These are phyloP conservation scores for Crocodylus rhombifer DNA, from an alignment of 2,797 vertebrate species.

Conservation along the genomic window DNA sequence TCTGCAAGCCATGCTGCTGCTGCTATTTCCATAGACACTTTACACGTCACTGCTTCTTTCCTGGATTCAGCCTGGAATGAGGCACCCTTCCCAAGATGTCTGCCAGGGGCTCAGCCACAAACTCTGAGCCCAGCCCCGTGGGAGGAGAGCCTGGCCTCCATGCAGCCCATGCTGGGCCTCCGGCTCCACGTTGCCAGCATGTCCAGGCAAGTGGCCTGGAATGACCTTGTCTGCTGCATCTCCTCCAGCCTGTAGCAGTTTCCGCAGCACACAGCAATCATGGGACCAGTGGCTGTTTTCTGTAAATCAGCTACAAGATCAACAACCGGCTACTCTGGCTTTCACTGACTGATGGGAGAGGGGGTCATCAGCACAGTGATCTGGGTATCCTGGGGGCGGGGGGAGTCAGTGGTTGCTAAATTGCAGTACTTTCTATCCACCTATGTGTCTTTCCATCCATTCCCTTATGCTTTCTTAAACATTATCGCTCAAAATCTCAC, in stretches of 20 bases:
- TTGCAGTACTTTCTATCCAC: too few species aligned
- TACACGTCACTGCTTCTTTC: not conserved
- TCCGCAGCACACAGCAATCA: too few species aligned
- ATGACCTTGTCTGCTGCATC: slow-evolving; percentile 16
- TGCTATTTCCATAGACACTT: not conserved
- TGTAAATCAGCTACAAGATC: too few species aligned
- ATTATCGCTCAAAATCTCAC: too few species aligned
- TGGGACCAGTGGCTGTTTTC: not conserved
- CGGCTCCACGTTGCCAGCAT: not conserved
- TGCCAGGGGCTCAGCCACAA: not conserved
- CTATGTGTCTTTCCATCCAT: too few species aligned
- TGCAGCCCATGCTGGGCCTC: too few species aligned
- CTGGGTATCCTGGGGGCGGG: too few species aligned
- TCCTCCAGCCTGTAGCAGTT: not conserved
- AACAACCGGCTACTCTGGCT: too few species aligned
- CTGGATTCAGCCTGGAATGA: not conserved
- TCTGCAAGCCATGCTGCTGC: not conserved
- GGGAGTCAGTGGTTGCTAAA: too few species aligned
- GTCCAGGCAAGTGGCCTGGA: not conserved
- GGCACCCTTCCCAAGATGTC: not conserved
- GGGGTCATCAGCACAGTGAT: too few species aligned
- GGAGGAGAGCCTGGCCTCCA: not conserved
- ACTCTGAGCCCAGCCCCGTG: not conserved
- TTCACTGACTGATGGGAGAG: too few species aligned
- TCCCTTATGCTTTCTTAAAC: too few species aligned